These are phyloP conservation scores for Lasiurus cinereus DNA, from an alignment of 2,113 vertebrate genomes.

Conservation along the genomic window DNA sequence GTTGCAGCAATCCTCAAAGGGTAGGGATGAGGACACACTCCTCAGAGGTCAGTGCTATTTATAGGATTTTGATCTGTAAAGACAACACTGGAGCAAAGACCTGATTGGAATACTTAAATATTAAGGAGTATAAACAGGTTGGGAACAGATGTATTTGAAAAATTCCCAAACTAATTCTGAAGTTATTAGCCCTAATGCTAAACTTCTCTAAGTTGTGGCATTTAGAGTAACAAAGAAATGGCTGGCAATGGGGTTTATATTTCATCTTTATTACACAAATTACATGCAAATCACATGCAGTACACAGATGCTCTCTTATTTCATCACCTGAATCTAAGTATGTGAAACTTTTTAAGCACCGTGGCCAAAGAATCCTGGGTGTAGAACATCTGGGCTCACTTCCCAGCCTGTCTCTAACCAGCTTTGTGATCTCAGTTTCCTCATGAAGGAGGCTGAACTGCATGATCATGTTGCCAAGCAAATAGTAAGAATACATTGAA, in stretches of 20 bases:
- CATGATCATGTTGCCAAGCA: not conserved
- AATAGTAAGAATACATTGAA: not conserved
- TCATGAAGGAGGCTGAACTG: not conserved
- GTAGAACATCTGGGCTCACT: slow-evolving; percentile 43
- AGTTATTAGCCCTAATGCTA: not conserved
- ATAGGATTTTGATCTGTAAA: slow-evolving; percentile 42
- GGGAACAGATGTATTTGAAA: slow-evolving; percentile 39
- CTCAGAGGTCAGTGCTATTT: slow-evolving; percentile 8
- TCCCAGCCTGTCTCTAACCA: not conserved
- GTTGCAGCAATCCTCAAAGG: not conserved
- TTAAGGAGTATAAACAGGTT: not conserved
- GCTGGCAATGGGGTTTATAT: not conserved
- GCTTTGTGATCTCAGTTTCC: slow-evolving; percentile 13
- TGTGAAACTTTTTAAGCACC: not conserved
- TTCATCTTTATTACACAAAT: slow-evolving; percentile 62
- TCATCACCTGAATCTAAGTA: slow-evolving; percentile 51
- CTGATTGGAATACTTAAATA: slow-evolving; percentile 17
- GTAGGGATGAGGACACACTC: not conserved
- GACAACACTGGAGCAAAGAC: slow-evolving; percentile 25
- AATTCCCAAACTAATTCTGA: slow-evolving; percentile 30
- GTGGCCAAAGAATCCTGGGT: slow-evolving; percentile 39
- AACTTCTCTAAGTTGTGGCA: not conserved
- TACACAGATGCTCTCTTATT: slow-evolving; percentile 61
- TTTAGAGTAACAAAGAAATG: slow-evolving; percentile 47
- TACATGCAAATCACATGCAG: slow-evolving; percentile 63